These are phyloP conservation scores for Callionymus lyra DNA, from an alignment of 2,113 vertebrate species.

Conservation along the genomic window DNA sequence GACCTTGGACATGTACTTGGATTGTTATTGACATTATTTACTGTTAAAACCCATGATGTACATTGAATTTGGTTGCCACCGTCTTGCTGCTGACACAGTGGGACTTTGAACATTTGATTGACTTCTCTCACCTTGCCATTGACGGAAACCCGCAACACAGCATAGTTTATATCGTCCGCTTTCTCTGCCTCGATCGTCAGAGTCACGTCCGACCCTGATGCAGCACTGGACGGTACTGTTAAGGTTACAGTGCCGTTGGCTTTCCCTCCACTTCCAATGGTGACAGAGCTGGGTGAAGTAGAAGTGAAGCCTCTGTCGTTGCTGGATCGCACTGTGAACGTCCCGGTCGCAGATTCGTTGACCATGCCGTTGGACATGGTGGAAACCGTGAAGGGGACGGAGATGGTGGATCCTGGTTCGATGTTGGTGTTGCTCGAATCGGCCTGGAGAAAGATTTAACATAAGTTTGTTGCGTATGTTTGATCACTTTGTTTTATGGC, in stretches of 20 bases:
- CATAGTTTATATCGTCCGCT: conserved; percentile 49
- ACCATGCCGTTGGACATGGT: conserved; percentile 7
- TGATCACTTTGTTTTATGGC: no score
- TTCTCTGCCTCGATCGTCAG: conserved; percentile 52
- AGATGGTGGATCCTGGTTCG: conserved; percentile 45
- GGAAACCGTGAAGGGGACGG: conserved; percentile 39
- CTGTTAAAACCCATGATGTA: no score
- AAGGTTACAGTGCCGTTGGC: conserved; percentile 36
- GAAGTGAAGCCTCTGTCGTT: conserved; percentile 40
- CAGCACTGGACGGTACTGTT: conserved; percentile 18
- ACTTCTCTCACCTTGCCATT: conserved; percentile 38
- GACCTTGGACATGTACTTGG: no score
- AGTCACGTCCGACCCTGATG: conserved; percentile 54
- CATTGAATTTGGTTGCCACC: no score
- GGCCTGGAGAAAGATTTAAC: conserved; percentile 17
- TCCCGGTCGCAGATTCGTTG: conserved; percentile 9
- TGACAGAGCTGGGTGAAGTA: conserved; percentile 14
- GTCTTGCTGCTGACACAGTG: no score
- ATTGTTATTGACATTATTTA: no score
- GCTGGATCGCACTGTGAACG: conserved; percentile 34
- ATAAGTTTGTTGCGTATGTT: background rate
- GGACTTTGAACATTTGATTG: background rate
- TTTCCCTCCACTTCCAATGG: conserved; percentile 19
- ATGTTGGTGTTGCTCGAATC: conserved; percentile 25
- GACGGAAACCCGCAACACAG: conserved; percentile 51